Evolutionary conservation across 30 jellyfish, hydroid and myxozoan genomes (phyloP).

Genomic region (Haliclystus octoradiatus): DNA sequence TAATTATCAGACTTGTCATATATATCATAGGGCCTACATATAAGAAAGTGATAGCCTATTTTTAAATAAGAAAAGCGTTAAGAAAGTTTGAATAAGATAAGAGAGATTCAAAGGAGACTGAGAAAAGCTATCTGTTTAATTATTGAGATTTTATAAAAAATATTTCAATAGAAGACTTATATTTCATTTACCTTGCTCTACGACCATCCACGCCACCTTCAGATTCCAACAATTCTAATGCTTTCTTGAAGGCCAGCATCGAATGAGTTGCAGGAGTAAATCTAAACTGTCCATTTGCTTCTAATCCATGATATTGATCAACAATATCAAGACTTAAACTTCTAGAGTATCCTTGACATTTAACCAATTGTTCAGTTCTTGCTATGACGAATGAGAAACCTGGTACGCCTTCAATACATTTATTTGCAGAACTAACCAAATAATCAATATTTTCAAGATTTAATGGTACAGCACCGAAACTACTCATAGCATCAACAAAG

Average conservation of each 20-base stretch:
- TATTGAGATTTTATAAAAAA: too few relatives aligned
- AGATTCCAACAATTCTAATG: slow-evolving; percentile 56
- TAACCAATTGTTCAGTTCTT: slow-evolving; percentile 36
- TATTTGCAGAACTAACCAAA: slow-evolving; percentile 89
- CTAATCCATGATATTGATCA: slow-evolving; percentile 73
- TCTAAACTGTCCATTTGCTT: slow-evolving; percentile 74
- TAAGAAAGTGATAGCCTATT: too few relatives aligned
- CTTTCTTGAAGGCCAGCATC: slow-evolving; percentile 78
- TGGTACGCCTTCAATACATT: slow-evolving; percentile 94
- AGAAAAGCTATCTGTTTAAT: too few relatives aligned
- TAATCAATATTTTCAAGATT: slow-evolving; percentile 55
- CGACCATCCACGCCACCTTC: slow-evolving; percentile 90
- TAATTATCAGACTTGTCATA: too few relatives aligned
- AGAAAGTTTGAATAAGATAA: too few relatives aligned
- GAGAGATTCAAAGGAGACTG: too few relatives aligned
- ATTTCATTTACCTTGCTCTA: slow-evolving; percentile 69
- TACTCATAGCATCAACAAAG: slow-evolving; percentile 98
- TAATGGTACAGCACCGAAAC: slow-evolving; percentile 90
- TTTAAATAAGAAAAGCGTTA: too few relatives aligned
- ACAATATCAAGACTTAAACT: slow-evolving; percentile 75
- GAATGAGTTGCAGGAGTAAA: slow-evolving; percentile 91
- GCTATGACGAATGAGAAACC: slow-evolving; percentile 76
- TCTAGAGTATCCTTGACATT: slow-evolving; percentile 72
- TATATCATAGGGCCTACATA: too few relatives aligned
- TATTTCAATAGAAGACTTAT: too few relatives aligned